These are phyloP conservation scores for Parelbella ahira DNA, from an alignment of 2,888 invertebrate species.

Conservation along the genomic window DNA sequence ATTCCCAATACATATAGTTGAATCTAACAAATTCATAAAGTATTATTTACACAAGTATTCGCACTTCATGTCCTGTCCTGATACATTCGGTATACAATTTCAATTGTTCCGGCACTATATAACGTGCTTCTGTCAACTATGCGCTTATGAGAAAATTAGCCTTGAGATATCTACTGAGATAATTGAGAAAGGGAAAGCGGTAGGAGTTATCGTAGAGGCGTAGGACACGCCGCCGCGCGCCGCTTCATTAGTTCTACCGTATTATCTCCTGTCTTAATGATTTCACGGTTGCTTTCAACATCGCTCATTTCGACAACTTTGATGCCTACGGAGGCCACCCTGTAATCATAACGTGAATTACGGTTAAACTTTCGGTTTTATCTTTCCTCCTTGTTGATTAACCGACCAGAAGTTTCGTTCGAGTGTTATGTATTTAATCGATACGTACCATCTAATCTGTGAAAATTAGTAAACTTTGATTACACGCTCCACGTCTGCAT, in stretches of 20 bases:
- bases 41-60: too few species aligned
- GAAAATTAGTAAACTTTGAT: slow-evolving; percentile 51
- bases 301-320: slow-evolving; percentile 42
- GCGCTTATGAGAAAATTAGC: slow-evolving; percentile 14
- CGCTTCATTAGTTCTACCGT: slow-evolving; percentile 62
- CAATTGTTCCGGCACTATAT: slow-evolving; percentile 11
- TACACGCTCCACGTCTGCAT: slow-evolving; percentile 36
- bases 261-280: slow-evolving; percentile 66
- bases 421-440: slow-evolving; percentile 54
- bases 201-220: slow-evolving; percentile 42
- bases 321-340: slow-evolving; percentile 43
- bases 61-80: not conserved
- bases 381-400: slow-evolving; percentile 57
- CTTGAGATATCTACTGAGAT: slow-evolving; percentile 19
- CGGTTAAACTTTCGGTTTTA: slow-evolving; percentile 64
- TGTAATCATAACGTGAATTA: slow-evolving; percentile 61
- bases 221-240: slow-evolving; percentile 43
- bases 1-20: not conserved
- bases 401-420: slow-evolving; percentile 49
- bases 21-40: too few species aligned
- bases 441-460: slow-evolving; percentile 50
- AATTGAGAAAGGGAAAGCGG: slow-evolving; percentile 29
- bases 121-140: slow-evolving; percentile 20
- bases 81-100: slow-evolving; percentile 6
- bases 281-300: slow-evolving; percentile 60